Base-by-base conservation (phyloP, 2,888 invertebrate species). In the Autographa gamma region DNA sequence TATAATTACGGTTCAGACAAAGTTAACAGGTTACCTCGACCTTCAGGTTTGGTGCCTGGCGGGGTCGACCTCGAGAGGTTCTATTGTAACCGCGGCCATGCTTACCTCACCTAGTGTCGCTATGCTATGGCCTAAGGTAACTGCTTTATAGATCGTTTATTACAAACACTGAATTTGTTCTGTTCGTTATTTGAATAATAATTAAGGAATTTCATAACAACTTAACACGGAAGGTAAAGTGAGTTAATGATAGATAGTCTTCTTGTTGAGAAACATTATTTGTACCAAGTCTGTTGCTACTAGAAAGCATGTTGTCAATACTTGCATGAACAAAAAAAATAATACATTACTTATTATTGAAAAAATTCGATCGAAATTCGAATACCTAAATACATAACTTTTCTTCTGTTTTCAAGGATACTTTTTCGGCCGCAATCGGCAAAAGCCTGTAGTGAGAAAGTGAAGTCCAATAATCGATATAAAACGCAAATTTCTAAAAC, bases 1-100 rank as follows among this genome's bases (percentile, higher is more conserved):
- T 66, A 32, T 62, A 64, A 74, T 69, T 78, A 54, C 65, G 59
- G 52, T 66, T 56, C 38, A 62, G 48, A 59, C 61, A 54, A 56
- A 66, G 66, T 66, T 69, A 38, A 58, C 66, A 32, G 43, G 75
- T 48, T 61, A 60, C 76, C 78, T 19, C 68, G 79, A 77, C 38
- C 38, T 38, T 38, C 38, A 38, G 38, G 67, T 73, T 67, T 43
- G 25, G 69, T 62, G 60, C 70, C 65, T 60, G 64, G 48, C 79
- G 60, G 66, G 77, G 75, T 74, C 62, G 65, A 61, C 64, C 19
- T 59, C 59, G 16, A 56, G 16, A 16, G 59, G 31, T n/a, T 6
- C 60, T 69, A 56, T 63, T 76, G 41, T 52, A 59, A 56, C 59
- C 18, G 16, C 71, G n/a, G 48, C 48, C 48, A 6, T 48, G n/a